Percentiles rank a stretch among this genome's conserved stretches.
These are phyloP conservation scores for Rhodinocichla rosea DNA, from an alignment of 2,113 vertebrate species.

Conservation along the genomic window DNA sequence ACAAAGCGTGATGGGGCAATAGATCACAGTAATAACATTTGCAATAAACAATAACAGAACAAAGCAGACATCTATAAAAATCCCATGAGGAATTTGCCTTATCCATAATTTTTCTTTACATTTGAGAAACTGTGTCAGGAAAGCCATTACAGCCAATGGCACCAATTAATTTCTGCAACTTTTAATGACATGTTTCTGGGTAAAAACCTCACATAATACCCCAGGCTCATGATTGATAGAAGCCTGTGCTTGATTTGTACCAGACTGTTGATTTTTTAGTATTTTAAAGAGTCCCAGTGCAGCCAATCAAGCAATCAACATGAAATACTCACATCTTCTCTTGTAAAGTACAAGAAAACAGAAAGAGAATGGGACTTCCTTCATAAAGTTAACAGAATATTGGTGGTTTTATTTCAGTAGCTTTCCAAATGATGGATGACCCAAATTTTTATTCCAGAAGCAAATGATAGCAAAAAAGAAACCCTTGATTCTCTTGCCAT, in stretches of 20 bases:
- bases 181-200: constrained; percentile 83
- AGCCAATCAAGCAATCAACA: constrained; percentile 87
- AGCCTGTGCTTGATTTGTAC: constrained; percentile 80
- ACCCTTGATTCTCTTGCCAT: constrained; percentile 17
- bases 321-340: constrained; percentile 80
- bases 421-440: constrained; percentile 74
- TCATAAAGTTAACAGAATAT: constrained; percentile 58
- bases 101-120: constrained; percentile 84
- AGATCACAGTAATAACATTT: constrained; percentile 86
- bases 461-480: constrained; percentile 67
- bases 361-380: constrained; percentile 70
- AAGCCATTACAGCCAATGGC: constrained; percentile 81
- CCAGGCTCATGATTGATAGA: constrained; percentile 74
- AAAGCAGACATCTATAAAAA: constrained; percentile 79
- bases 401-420: constrained; percentile 71
- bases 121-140: constrained; percentile 81
- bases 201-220: constrained; percentile 81
- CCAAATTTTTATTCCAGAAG: constrained; percentile 73
- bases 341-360: constrained; percentile 74
- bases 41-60: constrained; percentile 85
- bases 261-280: constrained; percentile 79
- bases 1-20: constrained; percentile 75
- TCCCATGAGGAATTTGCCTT: constrained; percentile 79
- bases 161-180: constrained; percentile 87
- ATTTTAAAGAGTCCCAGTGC: constrained; percentile 85